phyloP scores from a whole-genome alignment of 2,888 invertebrate species.

The Selenia dentaria region DNA sequence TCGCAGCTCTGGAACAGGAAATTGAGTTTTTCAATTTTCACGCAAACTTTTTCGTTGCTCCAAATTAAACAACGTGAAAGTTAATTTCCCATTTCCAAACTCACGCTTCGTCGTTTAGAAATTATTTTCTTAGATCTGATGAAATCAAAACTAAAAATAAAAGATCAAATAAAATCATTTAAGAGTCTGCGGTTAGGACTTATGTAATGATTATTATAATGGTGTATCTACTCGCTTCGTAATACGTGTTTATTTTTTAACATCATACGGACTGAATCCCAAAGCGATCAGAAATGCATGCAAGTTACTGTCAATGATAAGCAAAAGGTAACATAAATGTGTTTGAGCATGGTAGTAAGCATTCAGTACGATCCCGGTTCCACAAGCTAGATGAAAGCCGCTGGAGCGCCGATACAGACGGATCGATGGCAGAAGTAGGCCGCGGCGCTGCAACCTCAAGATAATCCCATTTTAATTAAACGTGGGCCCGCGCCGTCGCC shows the following conservation, averaged over 20 bases:
- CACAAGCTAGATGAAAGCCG: background rate
- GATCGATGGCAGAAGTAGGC: conserved; percentile 32
- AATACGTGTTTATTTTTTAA: too few species aligned
- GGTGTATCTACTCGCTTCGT: too few species aligned
- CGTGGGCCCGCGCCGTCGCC: conserved; percentile 20
- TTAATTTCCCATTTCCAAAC: conserved; percentile 16
- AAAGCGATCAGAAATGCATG: too few species aligned
- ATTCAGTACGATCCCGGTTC: background rate
- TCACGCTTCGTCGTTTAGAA: background rate
- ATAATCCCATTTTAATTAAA: conserved; percentile 78
- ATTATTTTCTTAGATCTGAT: background rate
- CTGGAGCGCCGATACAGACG: background rate
- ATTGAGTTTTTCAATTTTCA: conserved; percentile 19
- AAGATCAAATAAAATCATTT: too few species aligned
- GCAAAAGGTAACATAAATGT: background rate
- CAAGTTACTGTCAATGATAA: too few species aligned
- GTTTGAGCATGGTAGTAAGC: background rate
- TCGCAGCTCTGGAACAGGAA: conserved; percentile 5
- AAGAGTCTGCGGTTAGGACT: too few species aligned
- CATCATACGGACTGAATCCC: too few species aligned
- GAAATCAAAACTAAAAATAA: too few species aligned
- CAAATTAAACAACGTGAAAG: conserved; percentile 17
- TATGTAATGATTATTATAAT: too few species aligned
- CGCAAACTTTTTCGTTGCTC: conserved; percentile 6
- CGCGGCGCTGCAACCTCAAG: conserved; percentile 50